A percentile compares a stretch with the other conserved stretches of the same genome.
Conservation (phyloP, 2,888 invertebrate genomes). For the Heliconius hortense region DNA sequence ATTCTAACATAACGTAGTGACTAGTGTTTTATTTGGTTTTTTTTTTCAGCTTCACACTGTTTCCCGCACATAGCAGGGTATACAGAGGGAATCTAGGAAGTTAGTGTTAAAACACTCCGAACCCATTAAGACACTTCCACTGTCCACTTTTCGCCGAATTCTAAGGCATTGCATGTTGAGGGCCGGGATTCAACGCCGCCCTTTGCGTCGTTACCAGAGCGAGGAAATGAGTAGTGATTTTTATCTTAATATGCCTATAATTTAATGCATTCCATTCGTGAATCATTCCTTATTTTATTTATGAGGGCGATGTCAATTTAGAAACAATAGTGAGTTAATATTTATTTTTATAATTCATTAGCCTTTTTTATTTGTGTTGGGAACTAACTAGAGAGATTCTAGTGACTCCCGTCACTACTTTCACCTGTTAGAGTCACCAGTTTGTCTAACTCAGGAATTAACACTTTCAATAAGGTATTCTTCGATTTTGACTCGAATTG, state of each 20-base stretch:
- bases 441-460: background rate
- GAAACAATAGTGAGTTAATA: background rate
- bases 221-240: background rate
- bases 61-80: too few species aligned
- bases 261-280: background rate
- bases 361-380: too few species aligned
- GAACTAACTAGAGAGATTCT: background rate
- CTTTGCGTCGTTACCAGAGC: too few species aligned
- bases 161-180: too few species aligned
- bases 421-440: background rate
- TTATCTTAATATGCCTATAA: slow-evolving; percentile 3
- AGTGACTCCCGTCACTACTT: background rate
- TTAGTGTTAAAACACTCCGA: too few species aligned
- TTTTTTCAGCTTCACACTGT: too few species aligned
- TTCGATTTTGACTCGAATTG: background rate
- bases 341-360: background rate
- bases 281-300: background rate
- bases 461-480: background rate
- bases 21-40: background rate
- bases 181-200: too few species aligned
- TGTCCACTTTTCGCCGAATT: too few species aligned
- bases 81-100: too few species aligned
- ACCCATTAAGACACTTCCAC: too few species aligned
- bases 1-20: slow-evolving; percentile 10
- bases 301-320: background rate